Evolutionary conservation across 2,888 invertebrate species (phyloP).

Genomic region (Auanema sp.): DNA sequence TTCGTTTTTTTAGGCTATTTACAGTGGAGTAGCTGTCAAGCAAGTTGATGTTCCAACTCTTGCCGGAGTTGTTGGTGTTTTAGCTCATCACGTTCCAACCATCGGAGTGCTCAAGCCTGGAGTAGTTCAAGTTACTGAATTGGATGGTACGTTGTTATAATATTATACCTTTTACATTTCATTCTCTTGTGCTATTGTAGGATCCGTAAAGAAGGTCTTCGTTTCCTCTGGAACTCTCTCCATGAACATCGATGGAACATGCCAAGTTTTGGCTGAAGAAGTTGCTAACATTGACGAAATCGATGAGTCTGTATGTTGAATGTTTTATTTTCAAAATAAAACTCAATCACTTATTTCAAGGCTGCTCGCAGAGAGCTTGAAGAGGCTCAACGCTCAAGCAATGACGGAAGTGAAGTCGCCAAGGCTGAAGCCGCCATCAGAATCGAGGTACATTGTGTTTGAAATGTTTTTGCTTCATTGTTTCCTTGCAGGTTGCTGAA

Average conservation of each 20-base stretch:
- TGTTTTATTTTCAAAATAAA: conserved; percentile 6
- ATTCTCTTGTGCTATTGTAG: conserved; percentile 37
- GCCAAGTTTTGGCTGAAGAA: conserved; percentile 62
- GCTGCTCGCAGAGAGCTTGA: conserved; percentile 58
- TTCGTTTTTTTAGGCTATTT: conserved; percentile 49
- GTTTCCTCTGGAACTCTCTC: conserved; percentile 63
- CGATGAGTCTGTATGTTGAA: conserved; percentile 52
- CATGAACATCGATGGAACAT: conserved; percentile 62
- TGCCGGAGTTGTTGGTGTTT: conserved; percentile 60
- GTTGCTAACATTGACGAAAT: conserved; percentile 53
- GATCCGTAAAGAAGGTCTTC: conserved; percentile 51
- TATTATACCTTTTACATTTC: background rate
- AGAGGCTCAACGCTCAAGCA: conserved; percentile 51
- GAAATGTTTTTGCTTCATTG: conserved; percentile 1
- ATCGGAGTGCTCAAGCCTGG: conserved; percentile 63
- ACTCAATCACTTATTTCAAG: conserved; percentile 28
- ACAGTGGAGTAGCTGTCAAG: conserved; percentile 54
- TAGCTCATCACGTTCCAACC: conserved; percentile 63
- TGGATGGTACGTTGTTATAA: conserved; percentile 43
- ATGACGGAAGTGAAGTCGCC: conserved; percentile 55
- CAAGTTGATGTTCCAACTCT: conserved; percentile 63
- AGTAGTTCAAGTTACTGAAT: conserved; percentile 56
- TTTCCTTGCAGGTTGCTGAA: conserved; percentile 18
- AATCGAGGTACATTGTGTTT: conserved; percentile 38
- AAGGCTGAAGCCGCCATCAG: conserved; percentile 60